phyloP scores from a whole-genome alignment of 2,797 vertebrate species.

The Thalassophryne amazonica region DNA sequence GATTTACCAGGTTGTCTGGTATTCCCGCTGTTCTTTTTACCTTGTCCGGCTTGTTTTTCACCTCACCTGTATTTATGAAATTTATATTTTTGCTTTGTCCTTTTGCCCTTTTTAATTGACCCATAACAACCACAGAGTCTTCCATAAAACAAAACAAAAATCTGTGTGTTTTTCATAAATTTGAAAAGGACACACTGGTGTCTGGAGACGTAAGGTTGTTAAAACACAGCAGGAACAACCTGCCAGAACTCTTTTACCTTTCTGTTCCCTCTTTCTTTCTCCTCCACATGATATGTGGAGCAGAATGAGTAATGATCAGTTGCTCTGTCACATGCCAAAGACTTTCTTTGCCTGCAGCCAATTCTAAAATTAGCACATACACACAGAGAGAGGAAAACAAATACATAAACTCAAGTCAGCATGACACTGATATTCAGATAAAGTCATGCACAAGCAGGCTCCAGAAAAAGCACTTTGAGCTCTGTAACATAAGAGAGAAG shows the following conservation, averaged over 20 bases:
- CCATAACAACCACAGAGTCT: too few relatives aligned
- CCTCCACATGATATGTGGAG: slow-evolving; percentile 55
- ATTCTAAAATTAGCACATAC: slow-evolving; percentile 70
- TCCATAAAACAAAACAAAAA: too few relatives aligned
- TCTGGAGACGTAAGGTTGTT: too few relatives aligned
- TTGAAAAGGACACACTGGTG: too few relatives aligned
- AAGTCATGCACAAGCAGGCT: neutral
- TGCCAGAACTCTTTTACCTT: neutral
- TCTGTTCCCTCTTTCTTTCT: neutral
- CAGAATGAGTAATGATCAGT: slow-evolving; percentile 77
- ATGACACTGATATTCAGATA: neutral
- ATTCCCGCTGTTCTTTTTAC: too few relatives aligned
- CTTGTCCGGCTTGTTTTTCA: too few relatives aligned
- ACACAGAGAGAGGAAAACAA: slow-evolving; percentile 4
- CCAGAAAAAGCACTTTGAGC: neutral
- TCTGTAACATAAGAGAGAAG: neutral
- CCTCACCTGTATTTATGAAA: too few relatives aligned
- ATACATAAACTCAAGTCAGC: neutral
- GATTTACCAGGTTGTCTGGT: too few relatives aligned
- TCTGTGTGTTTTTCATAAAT: too few relatives aligned
- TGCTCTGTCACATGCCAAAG: slow-evolving; percentile 64
- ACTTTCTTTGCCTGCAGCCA: slow-evolving; percentile 64
- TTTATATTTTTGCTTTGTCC: too few relatives aligned
- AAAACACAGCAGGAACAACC: too few relatives aligned
- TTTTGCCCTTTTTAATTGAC: too few relatives aligned